phyloP scores from a whole-genome alignment of 2,888 invertebrate species.

The Terebella lapidaria region DNA sequence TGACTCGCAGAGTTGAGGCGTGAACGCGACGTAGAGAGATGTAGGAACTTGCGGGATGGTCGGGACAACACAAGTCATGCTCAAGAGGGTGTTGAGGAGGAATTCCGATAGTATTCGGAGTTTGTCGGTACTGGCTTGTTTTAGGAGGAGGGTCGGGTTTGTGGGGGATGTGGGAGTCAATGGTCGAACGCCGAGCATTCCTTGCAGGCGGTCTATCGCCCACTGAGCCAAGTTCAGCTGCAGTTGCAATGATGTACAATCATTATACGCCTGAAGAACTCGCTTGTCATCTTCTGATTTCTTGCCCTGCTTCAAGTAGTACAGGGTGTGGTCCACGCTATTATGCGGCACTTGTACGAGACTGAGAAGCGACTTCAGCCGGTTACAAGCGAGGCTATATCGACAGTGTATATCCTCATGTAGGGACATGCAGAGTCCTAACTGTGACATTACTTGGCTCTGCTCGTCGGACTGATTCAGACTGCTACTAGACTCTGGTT shows the following conservation, averaged over 20 bases:
- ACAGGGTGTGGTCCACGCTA: conserved; percentile 57
- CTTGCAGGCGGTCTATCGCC: conserved; percentile 66
- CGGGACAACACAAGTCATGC: conserved; percentile 32
- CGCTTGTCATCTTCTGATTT: conserved; percentile 57
- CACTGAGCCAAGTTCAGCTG: conserved; percentile 74
- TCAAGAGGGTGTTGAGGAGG: conserved; percentile 72
- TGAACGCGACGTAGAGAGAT: conserved; percentile 39
- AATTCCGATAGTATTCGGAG: conserved; percentile 75
- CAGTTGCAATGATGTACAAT: conserved; percentile 82
- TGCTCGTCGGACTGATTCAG: conserved; percentile 22
- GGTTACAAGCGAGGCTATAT: conserved; percentile 77
- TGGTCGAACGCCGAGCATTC: conserved; percentile 49
- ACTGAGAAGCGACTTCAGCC: conserved; percentile 69
- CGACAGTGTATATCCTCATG: conserved; percentile 76
- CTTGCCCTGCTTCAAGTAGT: conserved; percentile 64
- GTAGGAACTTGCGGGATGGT: conserved; percentile 50
- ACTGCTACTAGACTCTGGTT: not conserved
- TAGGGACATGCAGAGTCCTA: conserved; percentile 65
- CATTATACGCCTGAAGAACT: conserved; percentile 62
- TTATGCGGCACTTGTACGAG: conserved; percentile 52
- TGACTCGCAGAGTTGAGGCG: conserved; percentile 54
- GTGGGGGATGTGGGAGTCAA: not conserved
- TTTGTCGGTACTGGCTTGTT: conserved; percentile 74
- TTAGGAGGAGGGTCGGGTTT: conserved; percentile 29
- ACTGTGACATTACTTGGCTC: conserved; percentile 44